Evolutionary conservation across 2,888 invertebrate genomes (phyloP).

Genomic region (Sinopyrophorus schimmeli): DNA sequence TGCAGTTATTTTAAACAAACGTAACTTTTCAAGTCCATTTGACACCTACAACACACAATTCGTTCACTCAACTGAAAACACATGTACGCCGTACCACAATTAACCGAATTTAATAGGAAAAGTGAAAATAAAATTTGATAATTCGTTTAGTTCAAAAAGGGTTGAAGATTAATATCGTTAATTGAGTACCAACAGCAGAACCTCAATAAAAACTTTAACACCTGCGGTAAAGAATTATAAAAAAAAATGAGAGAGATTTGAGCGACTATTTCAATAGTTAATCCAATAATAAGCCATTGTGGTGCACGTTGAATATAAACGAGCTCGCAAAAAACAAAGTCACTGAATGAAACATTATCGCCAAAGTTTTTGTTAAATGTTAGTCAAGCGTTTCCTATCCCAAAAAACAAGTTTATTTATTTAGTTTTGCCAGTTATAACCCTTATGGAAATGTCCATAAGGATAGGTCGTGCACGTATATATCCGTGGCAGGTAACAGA

Average conservation of each 20-base stretch:
- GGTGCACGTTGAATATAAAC: constrained; percentile 18
- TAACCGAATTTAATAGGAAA: no score
- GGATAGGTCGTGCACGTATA: constrained; percentile 9
- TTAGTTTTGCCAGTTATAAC: constrained; percentile 11
- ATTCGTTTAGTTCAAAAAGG: no score
- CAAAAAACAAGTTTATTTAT: constrained; percentile 23
- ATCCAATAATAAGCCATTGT: constrained; percentile 23
- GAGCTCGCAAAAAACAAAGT: constrained; percentile 21
- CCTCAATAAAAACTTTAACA: constrained; percentile 12
- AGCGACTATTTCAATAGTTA: constrained; percentile 19
- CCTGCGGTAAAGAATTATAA: constrained; percentile 20
- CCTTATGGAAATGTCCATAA: constrained; percentile 16
- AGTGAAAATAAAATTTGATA: no score
- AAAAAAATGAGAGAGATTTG: constrained; percentile 10
- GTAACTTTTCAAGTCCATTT: no score
- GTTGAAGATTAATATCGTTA: no score
- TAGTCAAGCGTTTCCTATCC: constrained; percentile 23
- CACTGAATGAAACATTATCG: constrained; percentile 28
- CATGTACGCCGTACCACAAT: no score
- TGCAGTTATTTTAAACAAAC: no score
- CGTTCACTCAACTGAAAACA: no score
- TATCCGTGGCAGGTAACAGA: constrained; percentile 31
- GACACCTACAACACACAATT: no score
- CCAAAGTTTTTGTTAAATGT: constrained; percentile 21
- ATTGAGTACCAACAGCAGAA: no score